Evolutionary conservation across 2,113 vertebrate genomes (phyloP).

Genomic region (Tragulus kanchil): DNA sequence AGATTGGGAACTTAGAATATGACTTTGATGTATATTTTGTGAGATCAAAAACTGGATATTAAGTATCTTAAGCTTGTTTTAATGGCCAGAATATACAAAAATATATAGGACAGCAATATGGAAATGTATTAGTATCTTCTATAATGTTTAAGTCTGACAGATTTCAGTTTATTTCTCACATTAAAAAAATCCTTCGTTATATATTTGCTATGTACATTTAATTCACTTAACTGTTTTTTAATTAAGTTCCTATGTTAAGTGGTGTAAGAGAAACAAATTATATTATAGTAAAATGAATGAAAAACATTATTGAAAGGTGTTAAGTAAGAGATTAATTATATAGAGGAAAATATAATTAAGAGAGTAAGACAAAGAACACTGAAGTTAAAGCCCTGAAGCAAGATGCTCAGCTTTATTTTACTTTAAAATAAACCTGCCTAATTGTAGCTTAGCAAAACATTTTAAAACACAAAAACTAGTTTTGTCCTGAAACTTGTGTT

Average conservation of each 20-base stretch:
- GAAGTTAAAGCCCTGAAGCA: neutral
- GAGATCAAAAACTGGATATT: conserved; percentile 86
- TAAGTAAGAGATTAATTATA: conserved; percentile 70
- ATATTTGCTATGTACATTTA: conserved; percentile 81
- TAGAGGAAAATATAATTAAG: conserved; percentile 74
- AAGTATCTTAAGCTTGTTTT: conserved; percentile 85
- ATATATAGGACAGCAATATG: conserved; percentile 82
- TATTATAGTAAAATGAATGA: conserved; percentile 61
- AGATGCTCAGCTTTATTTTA: conserved; percentile 58
- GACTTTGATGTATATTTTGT: conserved; percentile 85
- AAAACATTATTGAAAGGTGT: conserved; percentile 76
- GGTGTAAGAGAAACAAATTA: conserved; percentile 74
- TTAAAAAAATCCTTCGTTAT: conserved; percentile 81
- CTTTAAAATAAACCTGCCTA: conserved; percentile 46
- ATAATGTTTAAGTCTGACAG: conserved; percentile 84
- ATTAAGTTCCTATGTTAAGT: conserved; percentile 76
- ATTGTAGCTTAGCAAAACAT: conserved; percentile 65
- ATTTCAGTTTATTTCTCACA: conserved; percentile 83
- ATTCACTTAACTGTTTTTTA: conserved; percentile 75
- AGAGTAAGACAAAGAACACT: conserved; percentile 47
- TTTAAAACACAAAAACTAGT: conserved; percentile 75
- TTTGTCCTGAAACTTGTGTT: conserved; percentile 86
- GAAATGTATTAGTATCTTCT: conserved; percentile 84
- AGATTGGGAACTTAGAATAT: conserved; percentile 86
- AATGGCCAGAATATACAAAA: conserved; percentile 83